Conservation (phyloP, 2,888 invertebrate genomes). For the Pyrgus malvae region DNA sequence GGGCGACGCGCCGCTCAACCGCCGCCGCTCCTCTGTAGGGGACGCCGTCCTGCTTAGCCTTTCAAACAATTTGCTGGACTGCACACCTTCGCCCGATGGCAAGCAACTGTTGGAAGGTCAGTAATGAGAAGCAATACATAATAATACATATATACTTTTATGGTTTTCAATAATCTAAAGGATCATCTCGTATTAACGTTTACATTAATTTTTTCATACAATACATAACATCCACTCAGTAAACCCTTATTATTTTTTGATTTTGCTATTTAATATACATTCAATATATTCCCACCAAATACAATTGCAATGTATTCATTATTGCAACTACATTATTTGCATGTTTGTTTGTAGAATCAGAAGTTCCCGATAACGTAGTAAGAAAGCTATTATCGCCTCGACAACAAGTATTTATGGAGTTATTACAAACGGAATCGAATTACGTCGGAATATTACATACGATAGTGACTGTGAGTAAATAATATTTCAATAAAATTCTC, state of each 20-base stretch:
- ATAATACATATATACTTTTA: too few species aligned
- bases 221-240: too few species aligned
- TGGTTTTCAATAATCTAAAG: too few species aligned
- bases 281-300: too few species aligned
- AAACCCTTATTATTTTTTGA: too few species aligned
- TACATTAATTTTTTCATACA: too few species aligned
- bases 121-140: background rate
- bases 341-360: slow-evolving; percentile 63
- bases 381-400: slow-evolving; percentile 87
- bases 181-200: too few species aligned
- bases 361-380: slow-evolving; percentile 83
- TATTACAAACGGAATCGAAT: slow-evolving; percentile 98
- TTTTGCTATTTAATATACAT: too few species aligned
- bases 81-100: slow-evolving; percentile 91
- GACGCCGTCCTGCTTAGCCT: slow-evolving; percentile 92
- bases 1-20: slow-evolving; percentile 83
- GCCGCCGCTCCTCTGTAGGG: slow-evolving; percentile 92
- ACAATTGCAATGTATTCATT: background rate
- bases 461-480: slow-evolving; percentile 89
- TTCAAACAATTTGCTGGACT: slow-evolving; percentile 94
- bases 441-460: slow-evolving; percentile 97
- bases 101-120: slow-evolving; percentile 79
- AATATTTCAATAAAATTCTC: too few species aligned
- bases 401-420: slow-evolving; percentile 93
- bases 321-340: background rate